phyloP scores from a whole-genome alignment of 2,113 vertebrate genomes.

The Mesocricetus auratus region DNA sequence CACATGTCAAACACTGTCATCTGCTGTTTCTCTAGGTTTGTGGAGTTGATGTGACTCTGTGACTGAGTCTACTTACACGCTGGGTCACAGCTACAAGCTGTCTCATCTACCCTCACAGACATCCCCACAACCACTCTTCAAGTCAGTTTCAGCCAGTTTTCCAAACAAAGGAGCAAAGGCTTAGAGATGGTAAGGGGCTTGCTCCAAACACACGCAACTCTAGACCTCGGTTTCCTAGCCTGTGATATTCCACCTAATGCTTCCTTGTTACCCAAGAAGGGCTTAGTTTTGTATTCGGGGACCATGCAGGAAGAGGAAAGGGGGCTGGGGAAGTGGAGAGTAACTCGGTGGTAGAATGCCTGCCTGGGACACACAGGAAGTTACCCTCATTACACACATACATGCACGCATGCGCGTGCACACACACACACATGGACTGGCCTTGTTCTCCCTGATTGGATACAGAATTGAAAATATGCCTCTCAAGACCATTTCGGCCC shows the following conservation, averaged over 20 bases:
- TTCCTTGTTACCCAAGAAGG: background rate
- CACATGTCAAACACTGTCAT: background rate
- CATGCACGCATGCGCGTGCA: background rate
- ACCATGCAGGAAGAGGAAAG: background rate
- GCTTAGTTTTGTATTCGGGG: background rate
- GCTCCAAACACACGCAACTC: background rate
- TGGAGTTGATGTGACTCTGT: background rate
- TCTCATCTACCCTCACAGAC: background rate
- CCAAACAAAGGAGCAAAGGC: background rate
- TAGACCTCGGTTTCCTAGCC: background rate
- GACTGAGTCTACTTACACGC: background rate
- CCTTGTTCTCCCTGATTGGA: background rate
- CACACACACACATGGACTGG: background rate
- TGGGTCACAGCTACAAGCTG: background rate
- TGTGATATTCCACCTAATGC: background rate
- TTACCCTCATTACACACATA: background rate
- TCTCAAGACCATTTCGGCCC: constrained; percentile 12
- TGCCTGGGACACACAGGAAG: background rate
- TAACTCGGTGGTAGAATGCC: background rate
- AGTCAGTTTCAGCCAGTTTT: background rate
- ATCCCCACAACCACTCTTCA: background rate
- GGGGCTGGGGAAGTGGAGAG: background rate
- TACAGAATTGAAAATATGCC: background rate
- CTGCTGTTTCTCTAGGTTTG: background rate
- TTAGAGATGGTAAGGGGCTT: background rate